Percentiles rank a stretch among this genome's conserved stretches.
Conservation (phyloP, 1,140 invertebrate genomes). For the Lutraria rhynchaena region DNA sequence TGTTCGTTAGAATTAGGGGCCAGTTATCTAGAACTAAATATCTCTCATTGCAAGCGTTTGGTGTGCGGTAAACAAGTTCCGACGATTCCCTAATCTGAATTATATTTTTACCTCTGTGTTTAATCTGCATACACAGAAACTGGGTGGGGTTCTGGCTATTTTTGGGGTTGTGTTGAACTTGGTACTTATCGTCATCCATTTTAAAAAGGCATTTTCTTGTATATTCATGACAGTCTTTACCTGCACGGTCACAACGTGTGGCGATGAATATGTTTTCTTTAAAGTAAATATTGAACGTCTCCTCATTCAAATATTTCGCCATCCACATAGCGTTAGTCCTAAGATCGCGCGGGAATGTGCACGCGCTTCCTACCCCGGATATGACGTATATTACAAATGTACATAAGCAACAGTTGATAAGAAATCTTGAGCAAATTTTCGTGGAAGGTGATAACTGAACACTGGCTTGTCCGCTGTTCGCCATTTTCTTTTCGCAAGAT, state of each 20-base stretch:
- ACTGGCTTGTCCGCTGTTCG: not conserved
- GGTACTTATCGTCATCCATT: slow-evolving; percentile 59
- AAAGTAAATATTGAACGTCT: slow-evolving; percentile 29
- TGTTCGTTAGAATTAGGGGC: slow-evolving; percentile 55
- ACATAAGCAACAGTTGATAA: slow-evolving; percentile 2
- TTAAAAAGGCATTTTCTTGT: slow-evolving; percentile 32
- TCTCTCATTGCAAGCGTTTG: slow-evolving; percentile 58
- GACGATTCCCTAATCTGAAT: slow-evolving; percentile 64
- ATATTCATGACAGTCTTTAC: slow-evolving; percentile 13
- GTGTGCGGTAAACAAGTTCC: slow-evolving; percentile 52
- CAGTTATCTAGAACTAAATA: slow-evolving; percentile 64
- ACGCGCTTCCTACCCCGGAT: slow-evolving; percentile 6
- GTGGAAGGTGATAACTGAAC: not conserved
- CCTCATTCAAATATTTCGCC: slow-evolving; percentile 6
- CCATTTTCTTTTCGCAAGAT: slow-evolving; percentile 3
- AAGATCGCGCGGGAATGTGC: slow-evolving; percentile 39
- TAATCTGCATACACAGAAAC: slow-evolving; percentile 72
- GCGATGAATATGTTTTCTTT: slow-evolving; percentile 20
- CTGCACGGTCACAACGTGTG: slow-evolving; percentile 15
- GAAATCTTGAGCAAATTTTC: slow-evolving; percentile 33
- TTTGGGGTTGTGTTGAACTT: slow-evolving; percentile 58
- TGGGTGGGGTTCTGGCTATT: slow-evolving; percentile 38
- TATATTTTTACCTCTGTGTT: slow-evolving; percentile 64
- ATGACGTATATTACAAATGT: slow-evolving; percentile 10
- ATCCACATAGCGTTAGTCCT: slow-evolving; percentile 31